Evolutionary conservation across 2,797 vertebrate species (phyloP).

Genomic region (Heteromormyrus szaboi): DNA sequence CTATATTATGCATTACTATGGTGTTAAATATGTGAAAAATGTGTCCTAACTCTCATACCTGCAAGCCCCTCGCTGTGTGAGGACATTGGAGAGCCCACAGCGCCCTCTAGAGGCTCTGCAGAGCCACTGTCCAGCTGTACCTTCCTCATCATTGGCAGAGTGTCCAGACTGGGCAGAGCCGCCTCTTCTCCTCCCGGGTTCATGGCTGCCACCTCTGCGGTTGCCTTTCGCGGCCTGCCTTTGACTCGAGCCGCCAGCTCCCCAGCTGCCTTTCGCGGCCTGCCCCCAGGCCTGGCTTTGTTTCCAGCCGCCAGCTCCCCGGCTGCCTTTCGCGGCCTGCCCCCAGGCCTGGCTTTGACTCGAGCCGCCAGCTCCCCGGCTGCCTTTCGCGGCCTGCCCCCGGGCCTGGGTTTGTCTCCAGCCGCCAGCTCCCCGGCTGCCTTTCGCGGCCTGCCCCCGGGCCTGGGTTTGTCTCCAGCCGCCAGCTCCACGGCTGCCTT

Average conservation of each 20-base stretch:
- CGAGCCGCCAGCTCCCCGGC: accelerated
- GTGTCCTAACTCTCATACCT: not conserved
- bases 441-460: not conserved
- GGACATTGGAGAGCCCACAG: too few relatives aligned
- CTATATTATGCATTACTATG: not conserved
- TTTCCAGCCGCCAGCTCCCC: accelerated
- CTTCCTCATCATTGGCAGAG: not conserved
- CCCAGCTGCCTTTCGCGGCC: not conserved
- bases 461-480: not conserved
- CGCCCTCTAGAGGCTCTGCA: not conserved
- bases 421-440: accelerated
- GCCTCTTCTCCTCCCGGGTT: not conserved
- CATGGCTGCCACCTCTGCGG: not conserved
- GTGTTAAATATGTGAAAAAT: not conserved
- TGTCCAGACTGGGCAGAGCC: not conserved
- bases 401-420: not conserved
- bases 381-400: not conserved
- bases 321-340: not conserved
- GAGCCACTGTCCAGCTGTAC: not conserved
- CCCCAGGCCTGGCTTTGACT: not conserved
- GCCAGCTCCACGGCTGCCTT: not conserved
- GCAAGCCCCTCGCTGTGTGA: not conserved
- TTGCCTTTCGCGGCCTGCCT: not conserved
- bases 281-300: not conserved
- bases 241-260: not conserved